phyloP scores from a whole-genome alignment of 2,797 vertebrate genomes.

The Capromys pilorides region DNA sequence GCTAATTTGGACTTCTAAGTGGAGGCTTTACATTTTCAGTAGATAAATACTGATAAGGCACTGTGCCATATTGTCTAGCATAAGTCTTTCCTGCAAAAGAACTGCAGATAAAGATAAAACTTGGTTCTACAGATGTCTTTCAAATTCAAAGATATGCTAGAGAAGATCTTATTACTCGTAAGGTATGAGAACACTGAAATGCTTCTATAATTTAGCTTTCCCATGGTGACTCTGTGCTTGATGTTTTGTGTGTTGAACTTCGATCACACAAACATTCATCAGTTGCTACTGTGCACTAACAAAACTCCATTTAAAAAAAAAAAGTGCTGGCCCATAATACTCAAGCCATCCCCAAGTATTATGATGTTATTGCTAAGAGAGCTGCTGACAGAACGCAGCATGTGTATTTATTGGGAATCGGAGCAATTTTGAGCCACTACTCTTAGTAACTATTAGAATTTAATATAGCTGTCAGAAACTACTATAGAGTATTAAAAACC shows the following conservation, averaged over 20 bases:
- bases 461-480: neutral
- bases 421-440: neutral
- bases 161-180: neutral
- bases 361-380: neutral
- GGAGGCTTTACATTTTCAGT: neutral
- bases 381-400: neutral
- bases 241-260: neutral
- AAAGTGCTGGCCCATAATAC: neutral
- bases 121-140: neutral
- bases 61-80: neutral
- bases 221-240: neutral
- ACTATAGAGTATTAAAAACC: neutral
- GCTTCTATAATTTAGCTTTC: neutral
- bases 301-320: neutral
- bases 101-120: neutral
- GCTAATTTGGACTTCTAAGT: slow-evolving; percentile 23
- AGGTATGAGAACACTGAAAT: neutral
- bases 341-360: neutral
- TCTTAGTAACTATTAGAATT: neutral
- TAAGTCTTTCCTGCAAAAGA: neutral
- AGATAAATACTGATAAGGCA: neutral
- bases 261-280: neutral
- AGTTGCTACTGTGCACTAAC: neutral
- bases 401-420: neutral
- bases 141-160: neutral